These are phyloP conservation scores for Aspidapion aeneum DNA, from an alignment of 2,888 invertebrate species.

Conservation along the genomic window DNA sequence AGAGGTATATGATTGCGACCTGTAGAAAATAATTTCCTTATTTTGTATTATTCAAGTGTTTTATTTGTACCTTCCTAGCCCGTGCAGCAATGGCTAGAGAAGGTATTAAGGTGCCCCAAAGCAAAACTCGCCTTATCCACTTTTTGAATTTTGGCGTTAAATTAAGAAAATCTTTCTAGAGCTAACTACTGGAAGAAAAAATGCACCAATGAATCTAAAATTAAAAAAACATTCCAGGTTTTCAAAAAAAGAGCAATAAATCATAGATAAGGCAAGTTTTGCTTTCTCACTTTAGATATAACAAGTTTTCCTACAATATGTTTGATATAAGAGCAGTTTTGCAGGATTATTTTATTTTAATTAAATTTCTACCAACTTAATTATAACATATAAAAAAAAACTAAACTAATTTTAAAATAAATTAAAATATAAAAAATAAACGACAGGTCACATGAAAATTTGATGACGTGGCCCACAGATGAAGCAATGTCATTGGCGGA, in stretches of 20 bases:
- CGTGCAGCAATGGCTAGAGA: no score
- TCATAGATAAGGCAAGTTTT: background rate
- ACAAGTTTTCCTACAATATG: background rate
- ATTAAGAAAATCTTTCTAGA: no score
- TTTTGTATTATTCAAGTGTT: no score
- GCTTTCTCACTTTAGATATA: background rate
- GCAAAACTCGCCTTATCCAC: no score
- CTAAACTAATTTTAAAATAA: no score
- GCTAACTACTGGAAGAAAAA: no score
- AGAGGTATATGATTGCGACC: no score
- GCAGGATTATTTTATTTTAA: background rate
- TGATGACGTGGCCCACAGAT: background rate
- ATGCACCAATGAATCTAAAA: background rate
- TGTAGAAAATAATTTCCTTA: no score
- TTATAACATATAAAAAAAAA: background rate
- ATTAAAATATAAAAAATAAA: no score
- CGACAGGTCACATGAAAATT: background rate
- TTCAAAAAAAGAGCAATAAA: background rate
- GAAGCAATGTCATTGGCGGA: background rate
- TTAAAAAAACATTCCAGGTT: background rate
- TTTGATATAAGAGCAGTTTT: background rate
- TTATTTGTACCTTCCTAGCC: no score
- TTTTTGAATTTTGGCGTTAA: no score
- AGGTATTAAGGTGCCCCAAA: no score
- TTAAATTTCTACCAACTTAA: background rate